phyloP scores from a whole-genome alignment of 92 coral and sea anemone species.

The Porites evermanni region DNA sequence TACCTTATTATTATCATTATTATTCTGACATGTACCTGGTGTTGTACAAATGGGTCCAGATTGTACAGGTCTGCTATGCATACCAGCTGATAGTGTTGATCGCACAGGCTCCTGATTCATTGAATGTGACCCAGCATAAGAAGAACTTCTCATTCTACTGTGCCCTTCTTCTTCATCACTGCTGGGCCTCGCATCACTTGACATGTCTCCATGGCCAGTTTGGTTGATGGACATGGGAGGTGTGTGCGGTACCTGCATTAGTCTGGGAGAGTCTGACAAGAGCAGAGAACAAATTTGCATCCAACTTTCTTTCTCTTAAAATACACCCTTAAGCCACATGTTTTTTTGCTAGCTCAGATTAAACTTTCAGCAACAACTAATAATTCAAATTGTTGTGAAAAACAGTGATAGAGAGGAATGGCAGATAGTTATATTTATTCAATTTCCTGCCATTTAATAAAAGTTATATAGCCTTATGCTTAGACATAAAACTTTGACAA shows the following conservation, averaged over 20 bases:
- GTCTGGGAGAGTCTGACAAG: slow-evolving; percentile 28
- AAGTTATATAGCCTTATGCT: too few relatives aligned
- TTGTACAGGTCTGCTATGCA: slow-evolving; percentile 41
- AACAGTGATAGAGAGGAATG: too few relatives aligned
- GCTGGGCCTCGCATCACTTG: slow-evolving; percentile 24
- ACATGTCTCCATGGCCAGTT: slow-evolving; percentile 12
- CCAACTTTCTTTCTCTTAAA: too few relatives aligned
- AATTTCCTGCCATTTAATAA: too few relatives aligned
- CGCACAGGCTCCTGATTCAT: slow-evolving; percentile 17
- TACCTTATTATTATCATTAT: too few relatives aligned
- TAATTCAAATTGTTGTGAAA: too few relatives aligned
- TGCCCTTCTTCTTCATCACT: slow-evolving; percentile 38
- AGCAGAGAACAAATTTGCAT: not conserved
- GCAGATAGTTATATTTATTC: too few relatives aligned
- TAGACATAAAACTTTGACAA: too few relatives aligned
- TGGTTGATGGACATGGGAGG: slow-evolving; percentile 21
- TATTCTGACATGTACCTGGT: slow-evolving; percentile 11
- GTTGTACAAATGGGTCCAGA: slow-evolving; percentile 42
- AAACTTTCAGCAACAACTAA: too few relatives aligned
- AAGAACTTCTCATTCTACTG: slow-evolving; percentile 9
- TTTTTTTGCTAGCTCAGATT: too few relatives aligned
- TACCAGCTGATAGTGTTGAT: not conserved
- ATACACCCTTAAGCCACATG: too few relatives aligned
- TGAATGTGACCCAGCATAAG: slow-evolving; percentile 3
- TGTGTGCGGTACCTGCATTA: slow-evolving; percentile 37